Percentiles rank a stretch among this genome's conserved stretches.
These are phyloP conservation scores for Megaceryle torquata DNA, from an alignment of 2,113 vertebrate genomes.

Conservation along the genomic window DNA sequence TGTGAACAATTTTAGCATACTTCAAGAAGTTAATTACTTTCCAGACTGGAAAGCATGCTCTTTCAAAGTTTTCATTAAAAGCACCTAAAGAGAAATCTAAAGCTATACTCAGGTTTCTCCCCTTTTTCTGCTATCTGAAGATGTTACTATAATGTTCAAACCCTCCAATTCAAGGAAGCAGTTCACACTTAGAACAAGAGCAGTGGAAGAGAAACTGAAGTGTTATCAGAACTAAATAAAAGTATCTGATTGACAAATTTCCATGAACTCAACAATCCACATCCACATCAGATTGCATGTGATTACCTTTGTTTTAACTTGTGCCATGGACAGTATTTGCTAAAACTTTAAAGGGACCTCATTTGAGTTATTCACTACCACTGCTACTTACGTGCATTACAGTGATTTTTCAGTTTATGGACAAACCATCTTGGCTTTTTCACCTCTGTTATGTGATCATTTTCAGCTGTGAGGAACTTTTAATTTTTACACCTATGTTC, in stretches of 20 bases:
- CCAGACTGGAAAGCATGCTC: neutral
- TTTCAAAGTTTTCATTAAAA: neutral
- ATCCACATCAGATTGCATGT: neutral
- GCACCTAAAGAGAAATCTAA: neutral
- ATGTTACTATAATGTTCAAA: neutral
- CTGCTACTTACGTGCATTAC: accelerated
- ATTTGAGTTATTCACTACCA: neutral
- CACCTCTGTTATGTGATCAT: neutral
- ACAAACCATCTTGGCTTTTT: neutral
- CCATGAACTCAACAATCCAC: neutral
- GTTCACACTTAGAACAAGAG: neutral
- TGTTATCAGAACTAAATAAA: neutral
- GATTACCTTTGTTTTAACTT: neutral
- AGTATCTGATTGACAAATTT: neutral
- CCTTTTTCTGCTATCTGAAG: neutral
- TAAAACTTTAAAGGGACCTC: neutral
- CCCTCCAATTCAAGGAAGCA: neutral
- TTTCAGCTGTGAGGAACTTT: neutral
- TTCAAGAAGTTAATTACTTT: neutral
- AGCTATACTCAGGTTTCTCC: neutral
- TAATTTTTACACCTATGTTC: neutral
- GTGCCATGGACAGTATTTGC: neutral
- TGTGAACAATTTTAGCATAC: neutral
- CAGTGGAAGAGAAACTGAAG: neutral
- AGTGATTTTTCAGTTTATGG: neutral